These are phyloP conservation scores for Drosophila infuscata DNA, from an alignment of 2,888 invertebrate species.

Conservation along the genomic window DNA sequence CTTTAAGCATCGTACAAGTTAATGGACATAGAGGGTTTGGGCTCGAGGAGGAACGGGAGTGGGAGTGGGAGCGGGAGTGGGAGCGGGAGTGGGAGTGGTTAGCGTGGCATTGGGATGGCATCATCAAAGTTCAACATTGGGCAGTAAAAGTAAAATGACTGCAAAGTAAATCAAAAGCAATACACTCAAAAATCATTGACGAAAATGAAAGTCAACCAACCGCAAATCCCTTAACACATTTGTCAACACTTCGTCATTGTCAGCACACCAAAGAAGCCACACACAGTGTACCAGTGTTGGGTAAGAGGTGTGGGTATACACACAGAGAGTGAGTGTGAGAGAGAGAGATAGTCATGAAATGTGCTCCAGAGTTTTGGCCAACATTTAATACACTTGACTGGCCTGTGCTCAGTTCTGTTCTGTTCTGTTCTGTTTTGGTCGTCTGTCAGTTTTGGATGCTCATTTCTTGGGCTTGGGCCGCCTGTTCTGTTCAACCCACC, in stretches of 20 bases:
- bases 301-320: background rate
- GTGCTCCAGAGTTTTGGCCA: conserved; percentile 50
- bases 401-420: conserved; percentile 18
- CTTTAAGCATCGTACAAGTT: background rate
- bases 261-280: conserved; percentile 51
- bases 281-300: background rate
- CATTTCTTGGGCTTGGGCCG: conserved; percentile 21
- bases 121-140: conserved; percentile 34
- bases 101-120: conserved; percentile 2
- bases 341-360: conserved; percentile 28
- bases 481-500: conserved; percentile 4
- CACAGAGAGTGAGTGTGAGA: background rate
- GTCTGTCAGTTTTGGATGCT: conserved; percentile 30
- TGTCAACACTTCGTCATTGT: conserved; percentile 83
- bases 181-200: conserved; percentile 62
- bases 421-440: conserved; percentile 7
- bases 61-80: no score
- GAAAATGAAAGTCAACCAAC: conserved; percentile 72
- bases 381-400: conserved; percentile 75
- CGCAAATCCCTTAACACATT: conserved; percentile 83
- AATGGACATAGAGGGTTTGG: background rate
- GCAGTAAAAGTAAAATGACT: conserved; percentile 21
- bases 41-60: background rate
- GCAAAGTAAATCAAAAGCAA: conserved; percentile 68
- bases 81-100: background rate